Percentiles rank a stretch among this genome's conserved stretches.
Evolutionary conservation across 2,797 vertebrate species (phyloP).

Genomic region (Rhadinocentrus ornatus): DNA sequence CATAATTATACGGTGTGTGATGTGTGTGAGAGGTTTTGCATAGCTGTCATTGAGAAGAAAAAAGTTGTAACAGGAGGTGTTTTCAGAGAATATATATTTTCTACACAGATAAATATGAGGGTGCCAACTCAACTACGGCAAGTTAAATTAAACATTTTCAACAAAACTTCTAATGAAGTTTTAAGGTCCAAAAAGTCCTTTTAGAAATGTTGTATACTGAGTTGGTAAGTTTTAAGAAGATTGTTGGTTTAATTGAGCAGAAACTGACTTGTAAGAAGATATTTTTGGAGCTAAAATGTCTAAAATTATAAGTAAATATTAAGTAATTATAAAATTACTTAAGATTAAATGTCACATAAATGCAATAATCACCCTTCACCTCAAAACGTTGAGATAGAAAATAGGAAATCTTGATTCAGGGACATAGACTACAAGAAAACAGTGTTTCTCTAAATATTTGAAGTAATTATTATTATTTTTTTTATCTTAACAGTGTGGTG

Average conservation of each 20-base stretch:
- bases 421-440: background rate
- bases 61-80: background rate
- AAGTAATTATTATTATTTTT: background rate
- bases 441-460: background rate
- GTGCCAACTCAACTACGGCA: background rate
- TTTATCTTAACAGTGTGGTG: background rate
- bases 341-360: background rate
- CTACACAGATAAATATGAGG: background rate
- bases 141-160: background rate
- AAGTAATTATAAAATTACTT: background rate
- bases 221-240: background rate
- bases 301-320: too few relatives aligned
- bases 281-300: background rate
- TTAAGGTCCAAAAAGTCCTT: background rate
- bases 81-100: background rate
- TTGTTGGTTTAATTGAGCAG: background rate
- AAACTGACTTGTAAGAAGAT: background rate
- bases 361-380: background rate
- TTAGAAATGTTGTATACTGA: background rate
- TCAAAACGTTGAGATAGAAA: background rate
- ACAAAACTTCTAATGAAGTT: background rate
- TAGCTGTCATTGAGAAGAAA: constrained; percentile 18
- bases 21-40: constrained; percentile 31
- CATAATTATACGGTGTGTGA: constrained; percentile 18
- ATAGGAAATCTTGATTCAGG: background rate